Evolutionary conservation across 2,113 vertebrate species (phyloP).

Genomic region (Stictonetta naevosa): DNA sequence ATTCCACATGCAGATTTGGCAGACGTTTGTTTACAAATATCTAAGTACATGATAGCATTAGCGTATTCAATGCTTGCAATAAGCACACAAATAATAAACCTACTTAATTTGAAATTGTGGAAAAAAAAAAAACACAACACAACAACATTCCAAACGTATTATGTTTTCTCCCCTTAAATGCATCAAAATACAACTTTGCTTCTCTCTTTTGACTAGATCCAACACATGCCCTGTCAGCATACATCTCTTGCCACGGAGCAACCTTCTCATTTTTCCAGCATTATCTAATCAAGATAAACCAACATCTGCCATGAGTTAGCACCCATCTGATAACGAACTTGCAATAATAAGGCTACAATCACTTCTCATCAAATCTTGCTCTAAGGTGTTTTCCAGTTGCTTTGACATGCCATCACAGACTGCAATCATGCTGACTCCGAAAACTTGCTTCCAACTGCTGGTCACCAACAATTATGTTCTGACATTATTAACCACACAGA

Average conservation of each 20-base stretch:
- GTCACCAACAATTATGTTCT: not conserved
- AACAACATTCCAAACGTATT: not conserved
- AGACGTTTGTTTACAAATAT: not conserved
- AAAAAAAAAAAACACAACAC: not conserved
- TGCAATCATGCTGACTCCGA: not conserved
- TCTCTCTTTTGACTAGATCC: not conserved
- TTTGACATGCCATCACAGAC: not conserved
- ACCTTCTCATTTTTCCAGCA: not conserved
- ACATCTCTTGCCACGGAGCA: not conserved
- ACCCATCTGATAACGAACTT: constrained; percentile 34
- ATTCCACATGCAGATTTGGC: not conserved
- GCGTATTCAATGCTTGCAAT: rapidly evolving
- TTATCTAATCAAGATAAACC: constrained; percentile 67
- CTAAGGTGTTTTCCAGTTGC: constrained; percentile 21
- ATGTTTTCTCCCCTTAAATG: not conserved
- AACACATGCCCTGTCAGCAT: not conserved
- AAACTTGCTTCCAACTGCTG: not conserved
- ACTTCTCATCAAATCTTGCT: constrained; percentile 64
- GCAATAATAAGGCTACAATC: constrained; percentile 45
- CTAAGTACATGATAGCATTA: rapidly evolving
- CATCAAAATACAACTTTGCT: not conserved
- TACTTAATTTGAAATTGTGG: not conserved
- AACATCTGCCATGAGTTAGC: constrained; percentile 43
- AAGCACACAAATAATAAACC: not conserved
- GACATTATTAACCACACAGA: not conserved